Percentiles rank a stretch among this genome's conserved stretches.
Evolutionary conservation across 2,888 invertebrate species (phyloP).

Genomic region (Lysandra coridon): DNA sequence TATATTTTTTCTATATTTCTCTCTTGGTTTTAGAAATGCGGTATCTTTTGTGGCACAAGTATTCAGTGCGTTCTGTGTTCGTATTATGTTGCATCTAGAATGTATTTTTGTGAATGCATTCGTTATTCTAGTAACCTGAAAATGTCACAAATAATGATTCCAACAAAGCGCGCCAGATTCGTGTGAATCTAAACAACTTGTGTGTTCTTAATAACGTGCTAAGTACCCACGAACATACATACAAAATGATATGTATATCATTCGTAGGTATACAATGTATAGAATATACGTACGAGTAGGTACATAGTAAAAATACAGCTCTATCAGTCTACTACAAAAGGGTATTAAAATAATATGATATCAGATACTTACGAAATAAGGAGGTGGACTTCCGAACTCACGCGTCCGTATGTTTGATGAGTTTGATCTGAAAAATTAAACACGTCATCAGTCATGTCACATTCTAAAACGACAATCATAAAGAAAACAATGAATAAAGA

Average conservation of each 20-base stretch:
- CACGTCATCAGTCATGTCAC: not conserved
- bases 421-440: conserved; percentile 18
- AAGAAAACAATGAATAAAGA: not conserved
- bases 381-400: not conserved
- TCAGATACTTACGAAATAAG: conserved; percentile 1
- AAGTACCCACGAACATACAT: not conserved
- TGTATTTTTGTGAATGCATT: conserved; percentile 36
- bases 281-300: not conserved
- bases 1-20: conserved; percentile 46
- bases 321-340: not conserved
- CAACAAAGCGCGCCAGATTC: conserved; percentile 23
- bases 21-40: conserved; percentile 45
- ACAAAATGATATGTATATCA: not conserved
- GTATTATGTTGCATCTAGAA: conserved; percentile 36
- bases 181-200: conserved; percentile 28
- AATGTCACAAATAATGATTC: conserved; percentile 30
- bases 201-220: conserved; percentile 21
- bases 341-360: not conserved
- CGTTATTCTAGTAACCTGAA: conserved; percentile 34
- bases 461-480: not conserved
- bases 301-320: not conserved
- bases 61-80: conserved; percentile 41
- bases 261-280: not conserved
- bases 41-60: conserved; percentile 44
- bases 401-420: conserved; percentile 25